A percentile compares a stretch with the other conserved stretches of the same genome.
Conservation (phyloP, 2,113 vertebrate genomes). For the Takifugu flavidus region DNA sequence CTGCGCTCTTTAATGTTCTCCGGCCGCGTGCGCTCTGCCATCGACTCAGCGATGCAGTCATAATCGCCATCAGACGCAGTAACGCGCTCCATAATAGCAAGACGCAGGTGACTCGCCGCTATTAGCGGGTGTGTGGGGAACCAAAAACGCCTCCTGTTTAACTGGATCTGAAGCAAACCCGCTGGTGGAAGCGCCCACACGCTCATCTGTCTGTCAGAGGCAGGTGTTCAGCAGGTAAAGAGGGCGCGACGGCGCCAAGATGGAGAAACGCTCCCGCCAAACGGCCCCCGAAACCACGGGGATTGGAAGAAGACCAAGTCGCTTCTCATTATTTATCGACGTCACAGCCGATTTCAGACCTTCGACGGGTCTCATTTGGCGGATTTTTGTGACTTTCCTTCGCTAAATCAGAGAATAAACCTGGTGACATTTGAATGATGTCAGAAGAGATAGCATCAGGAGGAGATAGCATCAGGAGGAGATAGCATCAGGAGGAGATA, state of each 20-base stretch:
- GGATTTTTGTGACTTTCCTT: too few relatives aligned
- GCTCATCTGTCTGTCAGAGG: conserved; percentile 14
- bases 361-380: too few relatives aligned
- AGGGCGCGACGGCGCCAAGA: conserved; percentile 3
- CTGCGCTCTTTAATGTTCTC: conserved; percentile 12
- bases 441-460: too few relatives aligned
- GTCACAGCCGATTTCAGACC: neutral
- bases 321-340: too few relatives aligned
- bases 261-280: conserved; percentile 3
- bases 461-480: too few relatives aligned
- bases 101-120: neutral
- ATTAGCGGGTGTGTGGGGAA: neutral
- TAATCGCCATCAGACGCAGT: conserved; percentile 5
- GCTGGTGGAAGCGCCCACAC: conserved; percentile 2
- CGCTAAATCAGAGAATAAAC: too few relatives aligned
- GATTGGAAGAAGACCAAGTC: too few relatives aligned
- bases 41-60: conserved; percentile 2
- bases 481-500: too few relatives aligned
- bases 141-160: conserved; percentile 3
- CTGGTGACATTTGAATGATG: too few relatives aligned
- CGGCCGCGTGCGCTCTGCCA: neutral
- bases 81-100: neutral
- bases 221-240: conserved; percentile 3
- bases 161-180: neutral
- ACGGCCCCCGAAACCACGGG: too few relatives aligned